Conservation (phyloP, 1,140 invertebrate genomes). For the Chlorops oryzae region DNA sequence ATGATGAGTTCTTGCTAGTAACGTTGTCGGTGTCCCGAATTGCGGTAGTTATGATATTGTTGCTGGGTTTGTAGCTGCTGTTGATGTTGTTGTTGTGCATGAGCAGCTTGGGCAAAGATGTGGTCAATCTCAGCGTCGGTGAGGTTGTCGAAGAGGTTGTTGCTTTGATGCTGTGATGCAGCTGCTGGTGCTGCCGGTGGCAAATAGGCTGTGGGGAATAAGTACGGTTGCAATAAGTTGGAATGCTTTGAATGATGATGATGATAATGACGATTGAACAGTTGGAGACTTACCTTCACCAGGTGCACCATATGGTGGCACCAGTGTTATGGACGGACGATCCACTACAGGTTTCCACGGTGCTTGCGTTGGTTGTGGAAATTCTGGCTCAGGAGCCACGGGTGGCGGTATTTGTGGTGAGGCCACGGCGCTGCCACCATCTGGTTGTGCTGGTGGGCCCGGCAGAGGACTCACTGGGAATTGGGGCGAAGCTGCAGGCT, state of each 20-base stretch:
- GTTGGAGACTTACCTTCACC: conserved; percentile 25
- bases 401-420: conserved; percentile 34
- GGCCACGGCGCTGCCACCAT: conserved; percentile 34
- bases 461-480: conserved; percentile 25
- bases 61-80: conserved; percentile 6
- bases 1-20: no score
- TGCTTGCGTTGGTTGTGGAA: conserved; percentile 15
- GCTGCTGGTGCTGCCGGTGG: conserved; percentile 22
- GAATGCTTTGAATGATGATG: no score
- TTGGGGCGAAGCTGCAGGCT: conserved; percentile 31
- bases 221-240: no score
- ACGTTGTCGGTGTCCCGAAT: no score
- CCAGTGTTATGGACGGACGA: conserved; percentile 33
- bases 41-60: conserved; percentile 21
- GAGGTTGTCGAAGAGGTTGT: conserved; percentile 32
- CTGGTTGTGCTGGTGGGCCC: conserved; percentile 25
- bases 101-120: conserved; percentile 38
- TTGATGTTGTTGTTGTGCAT: conserved; percentile 24
- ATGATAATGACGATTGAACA: no score
- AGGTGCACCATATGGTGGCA: conserved; percentile 37
- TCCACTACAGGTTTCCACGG: conserved; percentile 33
- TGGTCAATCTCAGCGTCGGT: conserved; percentile 39
- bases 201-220: conserved; percentile 27
- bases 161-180: conserved; percentile 20
- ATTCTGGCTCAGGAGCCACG: neutral